Conservation (phyloP, 2,797 vertebrate species). For the Phoxinus dragarum region DNA sequence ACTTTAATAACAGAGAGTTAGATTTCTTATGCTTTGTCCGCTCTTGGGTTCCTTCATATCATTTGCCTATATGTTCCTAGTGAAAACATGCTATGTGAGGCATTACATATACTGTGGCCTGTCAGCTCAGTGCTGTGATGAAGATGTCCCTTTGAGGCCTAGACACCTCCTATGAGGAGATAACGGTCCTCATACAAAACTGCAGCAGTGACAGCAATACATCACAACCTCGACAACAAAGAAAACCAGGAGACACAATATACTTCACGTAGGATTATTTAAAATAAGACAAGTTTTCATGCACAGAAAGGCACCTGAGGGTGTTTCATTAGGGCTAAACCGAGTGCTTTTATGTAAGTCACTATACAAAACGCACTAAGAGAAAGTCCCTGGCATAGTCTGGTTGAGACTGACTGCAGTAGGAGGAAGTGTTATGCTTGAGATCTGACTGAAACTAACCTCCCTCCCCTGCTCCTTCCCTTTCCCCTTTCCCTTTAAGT, state of each 20-base stretch:
- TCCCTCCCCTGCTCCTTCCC: conserved; percentile 74
- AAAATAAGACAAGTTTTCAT: background rate
- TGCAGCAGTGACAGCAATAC: conserved; percentile 63
- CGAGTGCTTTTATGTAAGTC: conserved; percentile 19
- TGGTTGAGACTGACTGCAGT: conserved; percentile 65
- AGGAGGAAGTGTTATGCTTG: conserved; percentile 81
- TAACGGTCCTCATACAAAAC: conserved; percentile 70
- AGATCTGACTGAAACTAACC: conserved; percentile 83
- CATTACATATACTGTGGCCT: conserved; percentile 58
- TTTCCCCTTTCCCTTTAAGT: conserved; percentile 80
- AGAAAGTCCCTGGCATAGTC: conserved; percentile 77
- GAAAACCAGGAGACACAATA: conserved; percentile 60
- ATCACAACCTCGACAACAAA: conserved; percentile 60
- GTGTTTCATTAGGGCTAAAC: conserved; percentile 21
- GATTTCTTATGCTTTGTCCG: background rate
- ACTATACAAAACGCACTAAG: conserved; percentile 69
- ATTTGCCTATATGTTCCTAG: background rate
- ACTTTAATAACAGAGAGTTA: background rate
- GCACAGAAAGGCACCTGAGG: conserved; percentile 7
- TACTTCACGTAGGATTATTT: background rate
- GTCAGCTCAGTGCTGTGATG: conserved; percentile 27
- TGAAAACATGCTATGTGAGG: conserved; percentile 47
- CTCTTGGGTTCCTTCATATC: background rate
- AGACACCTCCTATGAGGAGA: conserved; percentile 66
- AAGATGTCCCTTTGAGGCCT: conserved; percentile 25